Evolutionary conservation across 1,140 invertebrate species (phyloP), one percentile per base, ranked within the genome.

Genomic region (Tigriopus japonicus): DNA sequence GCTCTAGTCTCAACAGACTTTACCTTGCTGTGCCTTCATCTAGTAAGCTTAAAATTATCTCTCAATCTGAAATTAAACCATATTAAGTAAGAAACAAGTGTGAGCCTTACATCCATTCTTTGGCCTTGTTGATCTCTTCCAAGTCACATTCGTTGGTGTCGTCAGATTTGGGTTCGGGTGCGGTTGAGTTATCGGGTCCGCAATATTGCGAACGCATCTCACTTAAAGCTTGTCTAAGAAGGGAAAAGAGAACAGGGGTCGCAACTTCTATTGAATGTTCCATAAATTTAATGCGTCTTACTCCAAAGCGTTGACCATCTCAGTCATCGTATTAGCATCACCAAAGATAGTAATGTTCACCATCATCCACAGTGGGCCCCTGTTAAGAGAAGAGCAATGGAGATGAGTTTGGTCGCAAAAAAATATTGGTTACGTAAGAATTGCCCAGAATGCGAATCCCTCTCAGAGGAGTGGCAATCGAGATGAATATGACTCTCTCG

Each of bases 331-430:
- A 23, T 58, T 41, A 17, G 35, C 40, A 23, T 58, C 40, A 41
- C 55, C 55, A 58, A 58, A 58, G 21, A 58, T 58, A n/a, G 55
- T 58, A 24, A 40, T 58, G 41, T 58, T 58, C 15, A 58, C 55
- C 55, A 58, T 40, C 55, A 58, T 58, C 55, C 55, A 58, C 40
- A 58, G 15, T 17, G 55, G 55, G 23, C 55, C 55, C 55, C 45
- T 49, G 21, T 5, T 5, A 49, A 49, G 28, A 35, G 28, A 35
- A n/a, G n/a, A n/a, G n/a, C n/a, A n/a, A n/a, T n/a, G 28, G 28
- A 35, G 28, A 35, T 35, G 9, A 9, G 28, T 35, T 3, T 35
- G 28, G 28, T 5, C 9, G 28, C 3, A 9, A 35, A 35, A 35
- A 35, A 35, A 35, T 9, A 5, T 35, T 35, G 3, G 28, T 35